Base-by-base conservation (phyloP, 1,140 invertebrate species). In the Lepidurus couesii region DNA sequence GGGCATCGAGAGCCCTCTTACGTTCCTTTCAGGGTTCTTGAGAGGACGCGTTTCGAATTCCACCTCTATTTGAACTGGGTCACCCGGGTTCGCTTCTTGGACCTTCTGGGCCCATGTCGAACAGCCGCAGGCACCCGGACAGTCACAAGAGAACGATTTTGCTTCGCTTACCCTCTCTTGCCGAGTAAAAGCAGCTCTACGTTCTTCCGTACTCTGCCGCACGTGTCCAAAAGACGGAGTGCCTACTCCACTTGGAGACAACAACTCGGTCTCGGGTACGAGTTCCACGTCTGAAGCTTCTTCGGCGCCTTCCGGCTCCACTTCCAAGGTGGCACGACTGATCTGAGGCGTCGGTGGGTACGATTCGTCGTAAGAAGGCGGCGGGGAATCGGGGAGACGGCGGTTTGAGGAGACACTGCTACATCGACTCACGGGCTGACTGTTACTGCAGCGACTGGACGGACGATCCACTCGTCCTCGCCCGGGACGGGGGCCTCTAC, bases 41-140 rank as follows among this genome's bases (percentile, higher is more conserved):
- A 16, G 6, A 1, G 21, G 16, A 7, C n/a, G 53, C 1, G 53
- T 21, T 65, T 65, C n/a, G n/a, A 65, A 16, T 7, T 21, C 53
- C 16, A 13, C 53, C 13, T 13, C 13, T 65, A 65, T 13, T 21
- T 13, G 13, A 21, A n/a, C 9, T 0, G 53, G 21, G 0, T 65
- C 16, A 65, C 1, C 21, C 7, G 53, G 16, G 53, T 10, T 77
- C 24, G 0, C 44, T 47, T 44, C 43, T 45, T 11, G 16, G 21
- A 16, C 9, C 26, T 34, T 21, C 10, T 26, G 0, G 21, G 13
- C 13, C 34, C 43, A 45, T 1, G 43, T 77, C 7, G 75, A 77
- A 43, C 75, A 77, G 34, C 24, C 43, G 43, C 75, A 77, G 9
- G 75, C 75, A 13, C 75, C 75, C 4, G 44, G 75, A 44, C 75